These are phyloP conservation scores for Nomada fabriciana DNA, from an alignment of 2,888 invertebrate genomes.

Conservation along the genomic window DNA sequence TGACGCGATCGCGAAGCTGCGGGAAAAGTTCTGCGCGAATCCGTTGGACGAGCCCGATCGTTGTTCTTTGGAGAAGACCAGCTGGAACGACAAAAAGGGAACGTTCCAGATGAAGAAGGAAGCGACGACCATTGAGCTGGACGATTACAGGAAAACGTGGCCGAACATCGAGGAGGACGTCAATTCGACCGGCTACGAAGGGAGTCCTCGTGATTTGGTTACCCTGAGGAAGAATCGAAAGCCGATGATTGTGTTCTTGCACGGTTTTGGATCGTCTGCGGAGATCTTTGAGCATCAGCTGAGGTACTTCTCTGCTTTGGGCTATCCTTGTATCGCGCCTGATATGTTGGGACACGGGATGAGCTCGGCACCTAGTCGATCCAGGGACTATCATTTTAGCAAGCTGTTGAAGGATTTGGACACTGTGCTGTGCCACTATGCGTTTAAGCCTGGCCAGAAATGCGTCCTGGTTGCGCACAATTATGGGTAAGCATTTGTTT, in stretches of 20 bases:
- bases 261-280: slow-evolving; percentile 89
- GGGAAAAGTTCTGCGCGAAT: slow-evolving; percentile 70
- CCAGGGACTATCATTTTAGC: slow-evolving; percentile 86
- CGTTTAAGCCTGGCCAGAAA: slow-evolving; percentile 85
- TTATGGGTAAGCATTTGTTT: slow-evolving; percentile 86
- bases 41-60: slow-evolving; percentile 51
- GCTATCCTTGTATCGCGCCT: slow-evolving; percentile 88
- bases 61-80: slow-evolving; percentile 31
- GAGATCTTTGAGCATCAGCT: slow-evolving; percentile 88
- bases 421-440: slow-evolving; percentile 87
- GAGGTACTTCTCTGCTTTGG: slow-evolving; percentile 86
- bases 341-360: slow-evolving; percentile 89
- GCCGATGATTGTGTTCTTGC: slow-evolving; percentile 87
- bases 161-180: slow-evolving; percentile 57
- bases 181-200: slow-evolving; percentile 13
- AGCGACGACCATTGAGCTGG: slow-evolving; percentile 68
- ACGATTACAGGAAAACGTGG: slow-evolving; percentile 70
- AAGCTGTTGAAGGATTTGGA: slow-evolving; percentile 87
- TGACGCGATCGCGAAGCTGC: slow-evolving; percentile 72
- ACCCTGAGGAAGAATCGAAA: slow-evolving; percentile 80
- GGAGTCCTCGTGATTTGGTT: slow-evolving; percentile 66
- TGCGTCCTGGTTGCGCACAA: slow-evolving; percentile 89
- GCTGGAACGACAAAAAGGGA: slow-evolving; percentile 47
- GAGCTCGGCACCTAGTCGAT: slow-evolving; percentile 87
- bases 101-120: slow-evolving; percentile 47